Evolutionary conservation across 2,888 invertebrate genomes (phyloP), one percentile per base, ranked within the genome.

Genomic region (Acleris emargana): DNA sequence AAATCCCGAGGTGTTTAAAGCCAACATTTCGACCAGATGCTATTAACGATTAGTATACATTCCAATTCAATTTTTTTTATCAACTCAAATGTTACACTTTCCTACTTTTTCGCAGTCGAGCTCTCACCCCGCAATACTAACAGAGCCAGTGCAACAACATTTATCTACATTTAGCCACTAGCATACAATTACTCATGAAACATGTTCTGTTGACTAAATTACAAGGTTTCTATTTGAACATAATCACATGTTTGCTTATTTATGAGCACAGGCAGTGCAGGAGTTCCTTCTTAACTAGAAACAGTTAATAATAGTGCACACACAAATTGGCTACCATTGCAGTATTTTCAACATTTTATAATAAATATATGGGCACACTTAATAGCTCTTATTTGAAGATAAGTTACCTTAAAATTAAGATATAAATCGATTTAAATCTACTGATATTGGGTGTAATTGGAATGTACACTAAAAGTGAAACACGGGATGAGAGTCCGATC

Each of bases 401-500:
- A 43, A 47, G 52, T 53, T 47, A 18, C 38, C 9, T 38, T 47
- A 63, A 42, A 7, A 53, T 42, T 63, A 43, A 53, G 16, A 9
- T 52, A 25, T 38, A 54, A 42, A 49, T 42, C 42, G 54, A 42
- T 51, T 58, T 64, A 58, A 47, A 53, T 49, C 51, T 51, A 50
- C 38, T 59, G 50, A 28, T 58, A 28, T 32, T 58, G 11, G 25
- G 18, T 32, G 45, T 22, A 18, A 60, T 74, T 77, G 81, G 79
- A 82, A 83, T 83, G 84, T 81, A 81, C 79, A 82, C 83, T 79
- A 78, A 72, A 68, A 72, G 52, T 57, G 49, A 18, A 38, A 60
- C 47, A 52, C 58, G 38, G 18, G 58, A 55, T 38, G 58, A 62
- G 59, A 63, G 64, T 58, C 57, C 58, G 45, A 22, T 17, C 38